These are phyloP conservation scores for Drosophila nigromelanica DNA, from an alignment of 1,140 invertebrate species.

Conservation along the genomic window DNA sequence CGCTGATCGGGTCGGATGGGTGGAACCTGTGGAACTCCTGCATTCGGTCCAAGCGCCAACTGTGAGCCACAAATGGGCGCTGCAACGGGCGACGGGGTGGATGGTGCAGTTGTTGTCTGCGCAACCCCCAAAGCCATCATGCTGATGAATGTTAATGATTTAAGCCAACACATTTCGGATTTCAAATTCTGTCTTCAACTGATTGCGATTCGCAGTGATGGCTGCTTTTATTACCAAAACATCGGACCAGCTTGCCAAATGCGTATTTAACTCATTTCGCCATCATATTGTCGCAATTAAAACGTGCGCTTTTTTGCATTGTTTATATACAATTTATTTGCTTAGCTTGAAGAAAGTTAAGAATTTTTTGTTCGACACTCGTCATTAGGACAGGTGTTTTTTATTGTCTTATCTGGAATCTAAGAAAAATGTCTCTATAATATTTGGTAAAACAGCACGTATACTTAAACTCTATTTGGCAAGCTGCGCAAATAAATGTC, in stretches of 20 bases:
- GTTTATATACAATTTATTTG: slow-evolving; percentile 26
- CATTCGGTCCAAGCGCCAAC: neutral
- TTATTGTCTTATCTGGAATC: slow-evolving; percentile 5
- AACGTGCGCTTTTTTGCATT: slow-evolving; percentile 5
- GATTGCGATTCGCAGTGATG: slow-evolving; percentile 8
- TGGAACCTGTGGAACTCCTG: neutral
- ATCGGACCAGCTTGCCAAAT: slow-evolving; percentile 7
- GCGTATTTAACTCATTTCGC: slow-evolving; percentile 27
- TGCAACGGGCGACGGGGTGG: neutral
- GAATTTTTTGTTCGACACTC: slow-evolving; percentile 10
- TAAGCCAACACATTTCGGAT: slow-evolving; percentile 29
- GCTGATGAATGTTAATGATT: slow-evolving; percentile 15
- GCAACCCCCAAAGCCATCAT: slow-evolving; percentile 13
- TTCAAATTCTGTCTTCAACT: slow-evolving; percentile 28
- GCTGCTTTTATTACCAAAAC: slow-evolving; percentile 38
- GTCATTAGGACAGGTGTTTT: slow-evolving; percentile 42
- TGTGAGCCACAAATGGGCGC: neutral
- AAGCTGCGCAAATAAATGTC: slow-evolving; percentile 34
- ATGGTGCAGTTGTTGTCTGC: neutral
- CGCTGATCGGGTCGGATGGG: neutral
- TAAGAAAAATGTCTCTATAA: slow-evolving; percentile 9
- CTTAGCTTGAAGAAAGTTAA: slow-evolving; percentile 37
- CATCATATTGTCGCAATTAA: neutral
- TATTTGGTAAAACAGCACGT: neutral
- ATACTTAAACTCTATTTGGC: neutral